Conservation (phyloP, 2,797 vertebrate genomes). For the Amniataba percoides region DNA sequence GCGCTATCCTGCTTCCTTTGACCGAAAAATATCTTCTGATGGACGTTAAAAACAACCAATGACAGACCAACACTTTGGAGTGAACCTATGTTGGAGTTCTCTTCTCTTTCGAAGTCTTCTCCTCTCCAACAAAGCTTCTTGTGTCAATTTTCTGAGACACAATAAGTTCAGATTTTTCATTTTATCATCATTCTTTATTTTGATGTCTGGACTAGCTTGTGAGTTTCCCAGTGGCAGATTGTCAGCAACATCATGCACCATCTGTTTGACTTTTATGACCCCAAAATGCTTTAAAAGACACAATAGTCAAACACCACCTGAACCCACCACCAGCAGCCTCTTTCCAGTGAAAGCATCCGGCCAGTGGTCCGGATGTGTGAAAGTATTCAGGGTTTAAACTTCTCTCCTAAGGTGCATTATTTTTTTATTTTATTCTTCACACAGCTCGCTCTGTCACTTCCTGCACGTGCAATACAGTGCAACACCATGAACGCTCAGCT, state of each 20-base stretch:
- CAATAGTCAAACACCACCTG: background rate
- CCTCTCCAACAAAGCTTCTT: background rate
- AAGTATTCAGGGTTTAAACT: background rate
- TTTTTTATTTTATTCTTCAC: background rate
- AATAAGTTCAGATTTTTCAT: background rate
- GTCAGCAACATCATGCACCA: background rate
- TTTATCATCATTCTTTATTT: background rate
- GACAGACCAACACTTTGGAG: background rate
- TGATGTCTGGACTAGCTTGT: background rate
- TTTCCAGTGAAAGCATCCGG: background rate
- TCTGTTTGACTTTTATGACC: background rate
- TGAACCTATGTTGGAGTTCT: background rate
- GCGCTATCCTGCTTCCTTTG: background rate
- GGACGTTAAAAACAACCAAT: slow-evolving; percentile 4
- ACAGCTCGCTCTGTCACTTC: background rate
- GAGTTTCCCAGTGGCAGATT: background rate
- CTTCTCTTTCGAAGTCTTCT: background rate
- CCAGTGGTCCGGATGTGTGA: background rate
- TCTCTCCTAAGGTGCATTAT: background rate
- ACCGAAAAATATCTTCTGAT: slow-evolving; percentile 10
- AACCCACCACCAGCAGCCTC: too few species aligned
- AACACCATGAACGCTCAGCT: too few species aligned
- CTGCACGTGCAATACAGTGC: too few species aligned
- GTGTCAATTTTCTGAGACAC: background rate
- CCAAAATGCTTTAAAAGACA: slow-evolving; percentile 9